Evolutionary conservation across 2,888 invertebrate species (phyloP), one percentile per base, ranked within the genome.

Genomic region (Itoplectis maculator): DNA sequence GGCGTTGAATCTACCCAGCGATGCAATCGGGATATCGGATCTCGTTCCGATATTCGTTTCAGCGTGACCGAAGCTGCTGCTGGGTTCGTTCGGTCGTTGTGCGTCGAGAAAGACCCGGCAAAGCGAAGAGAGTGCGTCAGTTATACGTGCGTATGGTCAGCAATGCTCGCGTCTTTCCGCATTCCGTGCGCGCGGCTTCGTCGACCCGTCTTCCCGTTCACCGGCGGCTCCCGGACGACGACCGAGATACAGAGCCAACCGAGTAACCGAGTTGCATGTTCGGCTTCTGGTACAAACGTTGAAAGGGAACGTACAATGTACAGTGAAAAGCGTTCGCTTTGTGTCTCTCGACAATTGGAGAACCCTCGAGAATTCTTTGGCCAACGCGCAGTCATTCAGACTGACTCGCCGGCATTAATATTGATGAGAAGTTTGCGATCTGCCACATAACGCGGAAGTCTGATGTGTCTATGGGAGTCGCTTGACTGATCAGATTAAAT

Each of bases 91-190:
- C 4, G 5, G n/a, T 18, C 51, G 49, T 18, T 69, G 51, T 11
- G 35, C 35, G 51, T 69, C 51, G 11, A 15, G 51, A 69, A 51
- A 51, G 37, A 69, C 51, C 37, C 11, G 54, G 20, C 2, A 69
- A 49, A 15, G 29, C 23, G 61, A 37, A 51, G 20, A 51, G 51
- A 51, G 45, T 49, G n/a, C 45, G 70, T 76, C 11, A 73, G 47
- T 37, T 35, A 73, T 59, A 73, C 59, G 45, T 73, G 45, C 59
- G 56, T 37, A 40, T 63, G 54, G 51, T 74, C 59, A 56, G 75
- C 69, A 51, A 65, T 69, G 54, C 63, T 77, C 47, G 20, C 81
- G n/a, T 81, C 68, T 81, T 81, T 81, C 81, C 81, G 81, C 81
- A 81, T 81, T 81, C 81, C 77, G 59, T 47, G 9, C 51, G 9